Conservation (phyloP, 2,797 vertebrate genomes). For the Anguilla marmorata region DNA sequence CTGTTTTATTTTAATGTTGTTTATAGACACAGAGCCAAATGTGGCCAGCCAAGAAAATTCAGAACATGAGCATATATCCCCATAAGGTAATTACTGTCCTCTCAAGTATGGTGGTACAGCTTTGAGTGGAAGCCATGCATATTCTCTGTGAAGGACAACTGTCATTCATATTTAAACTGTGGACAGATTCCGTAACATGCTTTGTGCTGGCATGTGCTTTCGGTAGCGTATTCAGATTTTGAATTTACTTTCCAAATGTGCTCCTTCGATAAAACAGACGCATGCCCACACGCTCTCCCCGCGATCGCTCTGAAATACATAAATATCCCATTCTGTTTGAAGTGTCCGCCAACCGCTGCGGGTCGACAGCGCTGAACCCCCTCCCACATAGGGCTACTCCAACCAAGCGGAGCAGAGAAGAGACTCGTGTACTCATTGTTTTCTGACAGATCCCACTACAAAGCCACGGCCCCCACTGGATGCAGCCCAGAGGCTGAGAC, state of each 20-base stretch:
- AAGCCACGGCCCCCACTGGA: constrained; percentile 25
- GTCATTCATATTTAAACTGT: constrained; percentile 10
- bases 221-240: neutral
- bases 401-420: constrained; percentile 21
- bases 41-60: neutral
- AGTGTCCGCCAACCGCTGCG: constrained; percentile 20
- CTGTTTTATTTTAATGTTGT: neutral
- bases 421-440: constrained; percentile 37
- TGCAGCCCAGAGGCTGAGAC: constrained; percentile 32
- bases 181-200: constrained; percentile 1
- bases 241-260: neutral
- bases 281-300: neutral
- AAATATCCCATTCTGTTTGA: constrained; percentile 34
- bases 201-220: neutral
- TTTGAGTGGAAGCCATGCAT: neutral
- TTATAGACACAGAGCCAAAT: neutral
- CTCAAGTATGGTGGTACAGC: neutral
- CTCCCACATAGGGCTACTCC: constrained; percentile 1
- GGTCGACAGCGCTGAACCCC: constrained; percentile 25
- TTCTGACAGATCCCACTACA: constrained; percentile 39
- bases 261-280: constrained; percentile 6
- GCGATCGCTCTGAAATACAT: constrained; percentile 11
- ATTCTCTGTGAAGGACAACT: neutral
- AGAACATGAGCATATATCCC: neutral
- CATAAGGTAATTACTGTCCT: neutral